Evolutionary conservation across 2,888 invertebrate species (phyloP), one percentile per base, ranked within the genome.

Genomic region (Chymomyza procnemis): DNA sequence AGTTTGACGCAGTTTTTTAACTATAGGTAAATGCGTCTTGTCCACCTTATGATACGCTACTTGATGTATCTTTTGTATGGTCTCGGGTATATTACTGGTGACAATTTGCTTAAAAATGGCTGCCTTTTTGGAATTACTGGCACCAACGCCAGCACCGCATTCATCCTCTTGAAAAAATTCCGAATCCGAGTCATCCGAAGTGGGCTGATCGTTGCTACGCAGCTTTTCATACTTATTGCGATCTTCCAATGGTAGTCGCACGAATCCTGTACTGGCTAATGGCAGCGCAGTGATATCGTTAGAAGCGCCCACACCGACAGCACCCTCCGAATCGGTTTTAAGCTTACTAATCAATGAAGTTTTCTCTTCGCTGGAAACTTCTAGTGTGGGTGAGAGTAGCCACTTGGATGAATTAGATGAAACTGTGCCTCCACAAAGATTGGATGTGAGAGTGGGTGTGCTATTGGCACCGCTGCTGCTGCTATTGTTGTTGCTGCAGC

Each of bases 151-250:
- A 34, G 55, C 69, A 64, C 56, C 74, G 68, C 50, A 50, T 16
- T 80, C 82, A 65, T 90, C 89, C 67, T 91, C 91, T 70, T 90
- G 90, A 71, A 90, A 91, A 69, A 88, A 89, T 73, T 91, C 91
- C 48, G 92, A 92, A 67, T 90, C 91, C 54, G 92, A 93, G 80
- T 93, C 93, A 76, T 93, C 93, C 68, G 91, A 93, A 52, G 93
- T 93, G 22, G 89, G 89, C 56, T 92, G 89, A 73, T 94, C 94
- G 75, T 93, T 93, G 85, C 93, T 93, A 1, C 93, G 93, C 57
- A 96, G 90, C 88, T 96, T 95, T 83, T 95, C 95, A 86, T 96
- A 96, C 82, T 95, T 95, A 19, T 95, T 94, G 34, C 95, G 92
- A 88, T 95, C 94, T 80, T 95, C 95, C 4, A 94, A 76, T 0